Base-by-base conservation (phyloP, 2,113 vertebrate genomes). In the Onychostruthus taczanowskii region DNA sequence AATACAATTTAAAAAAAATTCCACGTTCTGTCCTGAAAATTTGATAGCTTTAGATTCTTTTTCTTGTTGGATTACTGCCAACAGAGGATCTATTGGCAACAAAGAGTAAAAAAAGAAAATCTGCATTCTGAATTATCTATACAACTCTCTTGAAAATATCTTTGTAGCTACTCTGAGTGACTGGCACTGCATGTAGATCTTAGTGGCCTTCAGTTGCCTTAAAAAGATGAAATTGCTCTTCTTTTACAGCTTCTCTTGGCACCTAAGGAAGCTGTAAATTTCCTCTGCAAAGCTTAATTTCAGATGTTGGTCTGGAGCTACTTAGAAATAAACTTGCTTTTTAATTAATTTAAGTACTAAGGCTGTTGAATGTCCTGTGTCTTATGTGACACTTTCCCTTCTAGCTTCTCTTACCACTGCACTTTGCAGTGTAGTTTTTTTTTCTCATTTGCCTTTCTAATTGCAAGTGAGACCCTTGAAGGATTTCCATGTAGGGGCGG, bases 381-480 rank as follows among this genome's bases (percentile, higher is more conserved):
- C 84, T 81, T 67, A 23, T 0, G 22, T 93, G 74, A 37, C 46
- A 33, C 31, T 91, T 88, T 72, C 28, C 35, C 37, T 78, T 85
- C 37, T 26, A 80, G 49, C 50, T 84, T 44, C 67, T 75, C 30
- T 63, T 88, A 75, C 44, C 43, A 7, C 43, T 73, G 49, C 18
- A 22, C 4, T 55, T 83, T 52, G 55, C 41, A 66, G 61, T 28
- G 12, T 61, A 24, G 59, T 52, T 94, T 46, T 50, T 46, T 50
- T 88, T 90, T 43, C 80, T 91, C n/a, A 66, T 90, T 90, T 95
- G 78, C 82, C 31, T 88, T 88, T 93, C 18, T 92, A 84, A 88
- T 90, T 84, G 61, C 58, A 74, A 94, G 37, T 74, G 73, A 68
- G 87, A 53, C 10, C 68, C 58, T 49, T 64, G 67, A 56, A 81